These are phyloP conservation scores for Drosophila anomalata DNA, from an alignment of 2,888 invertebrate genomes.

Conservation along the genomic window DNA sequence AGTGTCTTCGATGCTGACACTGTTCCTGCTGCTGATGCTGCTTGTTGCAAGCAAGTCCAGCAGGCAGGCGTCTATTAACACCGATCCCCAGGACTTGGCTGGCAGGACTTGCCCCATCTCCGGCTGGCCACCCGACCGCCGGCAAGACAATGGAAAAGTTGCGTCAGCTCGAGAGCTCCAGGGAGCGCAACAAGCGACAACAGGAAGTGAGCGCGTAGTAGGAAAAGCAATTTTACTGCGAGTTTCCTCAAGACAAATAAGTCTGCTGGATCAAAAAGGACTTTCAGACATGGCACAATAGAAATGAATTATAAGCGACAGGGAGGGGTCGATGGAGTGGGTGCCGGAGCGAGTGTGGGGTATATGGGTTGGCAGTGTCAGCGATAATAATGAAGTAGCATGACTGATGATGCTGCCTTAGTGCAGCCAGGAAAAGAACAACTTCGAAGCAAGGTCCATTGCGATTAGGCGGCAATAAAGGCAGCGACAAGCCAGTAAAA, in stretches of 20 bases:
- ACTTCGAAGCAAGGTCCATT: slow-evolving; percentile 41
- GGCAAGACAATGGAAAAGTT: slow-evolving; percentile 67
- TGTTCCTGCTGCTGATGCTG: slow-evolving; percentile 24
- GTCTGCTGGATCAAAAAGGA: slow-evolving; percentile 81
- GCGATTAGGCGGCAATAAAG: slow-evolving; percentile 53
- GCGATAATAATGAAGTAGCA: slow-evolving; percentile 77
- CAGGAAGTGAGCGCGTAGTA: slow-evolving; percentile 74
- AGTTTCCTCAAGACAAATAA: slow-evolving; percentile 82
- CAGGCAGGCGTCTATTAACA: slow-evolving; percentile 73
- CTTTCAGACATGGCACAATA: slow-evolving; percentile 75
- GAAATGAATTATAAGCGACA: slow-evolving; percentile 69
- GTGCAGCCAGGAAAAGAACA: slow-evolving; percentile 50
- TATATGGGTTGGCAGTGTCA: slow-evolving; percentile 61
- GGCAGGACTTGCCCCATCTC: neutral
- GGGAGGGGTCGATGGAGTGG: slow-evolving; percentile 16
- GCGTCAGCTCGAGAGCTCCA: slow-evolving; percentile 46
- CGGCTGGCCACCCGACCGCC: slow-evolving; percentile 13
- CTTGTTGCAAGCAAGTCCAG: slow-evolving; percentile 41
- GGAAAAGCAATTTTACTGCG: slow-evolving; percentile 81
- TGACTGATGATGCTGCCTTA: slow-evolving; percentile 73
- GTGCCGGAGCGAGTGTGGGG: slow-evolving; percentile 37
- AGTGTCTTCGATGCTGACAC: slow-evolving; percentile 10
- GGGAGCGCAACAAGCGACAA: slow-evolving; percentile 56
- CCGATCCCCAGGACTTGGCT: slow-evolving; percentile 67
- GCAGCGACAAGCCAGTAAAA: slow-evolving; percentile 47